Percentiles rank a stretch among this genome's conserved stretches.
phyloP scores from a whole-genome alignment of 2,888 invertebrate species.

The Himalopsyche kuldschensis region DNA sequence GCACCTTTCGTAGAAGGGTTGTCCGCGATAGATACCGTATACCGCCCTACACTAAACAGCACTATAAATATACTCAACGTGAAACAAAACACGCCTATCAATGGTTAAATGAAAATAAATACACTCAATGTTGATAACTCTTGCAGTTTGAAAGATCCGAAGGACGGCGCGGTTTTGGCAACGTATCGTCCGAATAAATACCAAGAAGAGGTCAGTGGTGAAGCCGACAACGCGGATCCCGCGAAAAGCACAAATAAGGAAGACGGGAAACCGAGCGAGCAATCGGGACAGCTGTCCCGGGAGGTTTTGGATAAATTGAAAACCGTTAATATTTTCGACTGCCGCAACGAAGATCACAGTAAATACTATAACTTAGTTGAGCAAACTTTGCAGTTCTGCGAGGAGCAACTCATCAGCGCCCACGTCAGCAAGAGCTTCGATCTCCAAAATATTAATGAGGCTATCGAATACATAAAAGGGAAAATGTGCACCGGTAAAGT shows the following conservation, averaged over 20 bases:
- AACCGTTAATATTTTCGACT: slow-evolving; percentile 57
- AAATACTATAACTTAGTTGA: slow-evolving; percentile 60
- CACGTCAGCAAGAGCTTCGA: slow-evolving; percentile 58
- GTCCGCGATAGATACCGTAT: too few relatives aligned
- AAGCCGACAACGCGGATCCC: not conserved
- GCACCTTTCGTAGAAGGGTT: too few relatives aligned
- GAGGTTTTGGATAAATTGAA: slow-evolving; percentile 50
- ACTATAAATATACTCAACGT: too few relatives aligned
- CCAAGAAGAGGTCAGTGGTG: not conserved
- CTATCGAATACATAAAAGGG: slow-evolving; percentile 59
- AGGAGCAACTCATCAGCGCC: slow-evolving; percentile 64
- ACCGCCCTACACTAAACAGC: too few relatives aligned
- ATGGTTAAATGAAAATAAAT: not conserved
- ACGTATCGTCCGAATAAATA: slow-evolving; percentile 6
- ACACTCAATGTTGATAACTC: not conserved
- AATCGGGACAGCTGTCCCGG: slow-evolving; percentile 41
- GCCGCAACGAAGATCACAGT: slow-evolving; percentile 53
- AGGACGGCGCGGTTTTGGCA: slow-evolving; percentile 9
- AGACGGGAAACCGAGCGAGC: slow-evolving; percentile 52
- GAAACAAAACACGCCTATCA: not conserved
- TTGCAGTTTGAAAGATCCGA: slow-evolving; percentile 25
- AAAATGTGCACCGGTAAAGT: slow-evolving; percentile 67
- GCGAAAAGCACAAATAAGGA: slow-evolving; percentile 38
- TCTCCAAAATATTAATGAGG: slow-evolving; percentile 63
- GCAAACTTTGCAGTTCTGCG: slow-evolving; percentile 63